Percentiles rank a stretch among this genome's conserved stretches.
These are phyloP conservation scores for Epicampocera succincta DNA, from an alignment of 2,888 invertebrate genomes.

Conservation along the genomic window DNA sequence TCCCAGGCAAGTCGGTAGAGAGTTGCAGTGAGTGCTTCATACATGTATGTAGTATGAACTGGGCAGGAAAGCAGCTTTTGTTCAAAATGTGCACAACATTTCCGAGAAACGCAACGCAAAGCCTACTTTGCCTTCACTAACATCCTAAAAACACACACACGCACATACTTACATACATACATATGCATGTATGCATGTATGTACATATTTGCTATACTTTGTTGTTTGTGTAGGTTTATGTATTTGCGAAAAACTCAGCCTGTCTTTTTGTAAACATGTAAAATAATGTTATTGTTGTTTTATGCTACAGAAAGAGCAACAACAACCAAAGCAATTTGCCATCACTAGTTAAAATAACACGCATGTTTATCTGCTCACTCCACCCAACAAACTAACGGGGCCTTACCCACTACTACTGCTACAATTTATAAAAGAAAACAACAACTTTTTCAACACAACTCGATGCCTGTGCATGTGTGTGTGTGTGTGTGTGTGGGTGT, in stretches of 20 bases:
- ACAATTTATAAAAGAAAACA: no score
- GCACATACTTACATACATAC: no score
- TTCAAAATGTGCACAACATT: constrained; percentile 16
- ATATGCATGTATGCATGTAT: no score
- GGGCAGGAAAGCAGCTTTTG: background rate
- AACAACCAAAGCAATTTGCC: constrained; percentile 69
- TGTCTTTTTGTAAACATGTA: constrained; percentile 58
- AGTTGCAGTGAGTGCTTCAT: constrained; percentile 12
- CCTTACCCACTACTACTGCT: background rate
- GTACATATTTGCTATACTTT: no score
- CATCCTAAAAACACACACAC: background rate
- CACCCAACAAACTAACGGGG: background rate
- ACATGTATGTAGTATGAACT: background rate
- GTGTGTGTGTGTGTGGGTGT: no score
- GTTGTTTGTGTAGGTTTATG: no score
- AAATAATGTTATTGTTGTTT: constrained; percentile 76
- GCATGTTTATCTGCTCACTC: constrained; percentile 15
- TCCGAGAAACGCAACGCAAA: background rate
- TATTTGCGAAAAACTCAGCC: constrained; percentile 25
- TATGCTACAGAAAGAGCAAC: constrained; percentile 66
- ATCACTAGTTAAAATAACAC: constrained; percentile 61
- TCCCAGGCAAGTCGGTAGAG: constrained; percentile 40
- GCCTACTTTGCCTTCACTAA: background rate
- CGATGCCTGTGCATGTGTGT: no score
- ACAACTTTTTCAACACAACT: no score